Base-by-base conservation (phyloP, 2,888 invertebrate species). In the Bedellia somnulentella region DNA sequence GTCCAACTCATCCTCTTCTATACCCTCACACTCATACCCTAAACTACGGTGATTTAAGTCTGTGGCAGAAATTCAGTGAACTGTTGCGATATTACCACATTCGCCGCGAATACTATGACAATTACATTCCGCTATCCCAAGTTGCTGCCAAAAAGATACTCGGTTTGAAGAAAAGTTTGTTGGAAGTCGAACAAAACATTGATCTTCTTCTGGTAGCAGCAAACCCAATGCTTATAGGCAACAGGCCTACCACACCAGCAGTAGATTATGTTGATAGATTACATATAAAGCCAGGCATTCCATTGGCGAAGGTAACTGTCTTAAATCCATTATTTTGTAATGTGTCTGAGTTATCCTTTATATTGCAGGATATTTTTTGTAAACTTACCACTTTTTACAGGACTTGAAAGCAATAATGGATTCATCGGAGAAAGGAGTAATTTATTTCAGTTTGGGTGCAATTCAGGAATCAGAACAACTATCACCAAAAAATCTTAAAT, bases 391-490 rank as follows among this genome's bases (percentile, higher is more conserved):
- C 25, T 15, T 16, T 15, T 62, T 60, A 27, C 49, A 76, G 76
- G 51, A 62, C 21, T 40, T 73, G 17, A 46, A 58, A 43, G 29
- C 38, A 2, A 24, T 57, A 13, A 37, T 79, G 35, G 70, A 79
- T 37, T 49, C 61, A 2, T 57, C 75, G 2, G 44, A 47, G 1
- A 63, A 73, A 34, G 79, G 79, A 2, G 68, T 55, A 1, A 43
- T 79, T 12, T 76, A 70, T 45, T 78, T 80, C 39, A 75, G 76
- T 37, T 42, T 80, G 34, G 81, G 80, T 12, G 68, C 76, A 3
- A 43, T 75, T 5, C 64, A 79, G 35, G 67, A 77, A 31, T 43
- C 75, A 1, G 66, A 71, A 31, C 49, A 62, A 24, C 46, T 80
- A 4, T 56, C 76, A 0, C 45, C 51, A 5, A 37, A 52, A 5